A percentile compares a stretch with the other conserved stretches of the same genome.
phyloP scores from a whole-genome alignment of 2,888 invertebrate genomes.

The Hydrotaea cyrtoneurina region DNA sequence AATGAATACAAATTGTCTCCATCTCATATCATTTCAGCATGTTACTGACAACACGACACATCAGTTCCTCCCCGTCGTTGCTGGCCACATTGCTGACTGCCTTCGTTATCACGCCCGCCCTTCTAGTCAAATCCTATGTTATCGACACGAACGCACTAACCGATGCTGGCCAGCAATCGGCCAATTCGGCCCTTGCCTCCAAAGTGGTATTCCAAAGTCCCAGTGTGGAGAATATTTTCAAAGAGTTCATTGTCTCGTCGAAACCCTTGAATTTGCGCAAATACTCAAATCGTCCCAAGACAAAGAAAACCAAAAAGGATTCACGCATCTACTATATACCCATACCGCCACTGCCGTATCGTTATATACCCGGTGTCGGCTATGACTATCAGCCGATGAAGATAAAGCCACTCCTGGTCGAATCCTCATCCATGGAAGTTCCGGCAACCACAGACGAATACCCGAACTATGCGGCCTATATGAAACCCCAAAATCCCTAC shows the following conservation, averaged over 20 bases:
- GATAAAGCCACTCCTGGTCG: conserved; percentile 71
- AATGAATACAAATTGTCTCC: too few relatives aligned
- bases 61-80: conserved; percentile 2
- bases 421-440: conserved; percentile 33
- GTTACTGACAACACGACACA: conserved; percentile 43
- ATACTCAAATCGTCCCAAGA: conserved; percentile 75
- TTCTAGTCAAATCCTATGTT: conserved; percentile 64
- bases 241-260: conserved; percentile 77
- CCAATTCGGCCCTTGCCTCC: conserved; percentile 67
- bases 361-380: conserved; percentile 91
- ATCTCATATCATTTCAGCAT: conserved; percentile 63
- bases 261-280: conserved; percentile 77
- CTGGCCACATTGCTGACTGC: conserved; percentile 43
- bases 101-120: conserved; percentile 46
- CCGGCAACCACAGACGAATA: conserved; percentile 28
- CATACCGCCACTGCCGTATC: conserved; percentile 91
- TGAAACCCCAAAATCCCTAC: conserved; percentile 54
- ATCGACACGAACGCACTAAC: conserved; percentile 61
- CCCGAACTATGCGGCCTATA: conserved; percentile 39
- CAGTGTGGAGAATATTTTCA: conserved; percentile 77
- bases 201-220: conserved; percentile 76
- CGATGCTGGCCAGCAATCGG: conserved; percentile 58
- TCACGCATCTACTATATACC: conserved; percentile 93
- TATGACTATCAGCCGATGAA: conserved; percentile 90
- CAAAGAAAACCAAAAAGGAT: conserved; percentile 82